Evolutionary conservation across 2,888 invertebrate species (phyloP), one percentile per base, ranked within the genome.

Genomic region (Oligia latruncula): DNA sequence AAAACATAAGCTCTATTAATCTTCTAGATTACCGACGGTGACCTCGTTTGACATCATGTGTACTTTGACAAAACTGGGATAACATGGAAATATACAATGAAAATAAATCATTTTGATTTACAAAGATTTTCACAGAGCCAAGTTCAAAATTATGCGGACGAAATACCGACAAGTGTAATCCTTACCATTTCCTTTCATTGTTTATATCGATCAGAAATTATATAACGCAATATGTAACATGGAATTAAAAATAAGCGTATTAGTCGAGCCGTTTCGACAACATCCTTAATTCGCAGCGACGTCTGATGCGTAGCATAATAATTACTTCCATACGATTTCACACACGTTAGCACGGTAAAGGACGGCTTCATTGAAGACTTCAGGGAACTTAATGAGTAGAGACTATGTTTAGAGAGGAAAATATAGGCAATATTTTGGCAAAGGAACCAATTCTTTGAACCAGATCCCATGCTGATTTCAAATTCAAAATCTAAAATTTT

Each of bases 241-340:
- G 35, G 60, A 78, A 77, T 78, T 77, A 78, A 83, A 87, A 87
- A 88, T 80, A 75, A 83, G 81, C 73, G 70, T 80, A 81, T 77
- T 60, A 76, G 73, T 66, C 74, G 71, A 78, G 70, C 65, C 13
- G 83, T 89, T 89, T 89, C 90, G 77, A 83, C 86, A 89, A 83
- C 90, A 92, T 91, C 92, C 91, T 91, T 93, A 93, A 94, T 93
- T 91, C 90, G 86, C 84, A 76, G 90, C 90, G 93, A 92, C 93
- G 91, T 91, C 77, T 89, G 87, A 91, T 90, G 91, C 89, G 88
- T 87, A 82, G 93, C 92, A 93, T 93, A 92, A 92, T 92, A 93
- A 95, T 93, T 89, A 91, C 91, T 94, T 95, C 92, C 94, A 94
- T 90, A 86, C 90, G 93, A 95, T 93, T 95, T 94, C 94, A 94